Evolutionary conservation across 2,797 vertebrate genomes (phyloP).

Genomic region (Enteromius treurensis): DNA sequence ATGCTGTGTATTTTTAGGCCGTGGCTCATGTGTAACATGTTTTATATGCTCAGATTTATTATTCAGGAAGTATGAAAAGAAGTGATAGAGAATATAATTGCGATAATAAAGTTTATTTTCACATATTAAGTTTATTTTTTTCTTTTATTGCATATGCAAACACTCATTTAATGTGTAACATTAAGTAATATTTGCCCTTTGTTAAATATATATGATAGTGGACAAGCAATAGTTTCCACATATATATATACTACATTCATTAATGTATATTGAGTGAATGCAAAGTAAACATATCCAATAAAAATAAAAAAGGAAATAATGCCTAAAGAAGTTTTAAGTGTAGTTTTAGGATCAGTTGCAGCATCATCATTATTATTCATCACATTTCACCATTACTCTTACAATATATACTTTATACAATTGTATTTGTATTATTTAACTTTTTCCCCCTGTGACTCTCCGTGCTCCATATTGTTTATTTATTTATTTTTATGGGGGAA

Average conservation of each 20-base stretch:
- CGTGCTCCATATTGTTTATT: background rate
- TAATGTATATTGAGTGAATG: background rate
- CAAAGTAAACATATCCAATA: background rate
- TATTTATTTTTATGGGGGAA: background rate
- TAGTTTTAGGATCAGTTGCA: background rate
- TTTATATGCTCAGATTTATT: background rate
- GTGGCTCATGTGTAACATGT: conserved; percentile 1
- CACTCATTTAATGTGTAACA: background rate
- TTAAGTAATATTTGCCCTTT: background rate
- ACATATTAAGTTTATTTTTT: background rate
- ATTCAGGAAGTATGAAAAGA: background rate
- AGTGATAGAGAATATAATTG: background rate
- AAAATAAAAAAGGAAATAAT: background rate
- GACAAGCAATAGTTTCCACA: background rate
- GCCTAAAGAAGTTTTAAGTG: background rate
- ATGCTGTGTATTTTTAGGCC: conserved; percentile 28
- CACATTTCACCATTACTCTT: background rate
- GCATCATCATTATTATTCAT: background rate
- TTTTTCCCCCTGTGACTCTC: background rate
- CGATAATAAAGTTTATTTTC: conserved; percentile 10
- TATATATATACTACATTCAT: background rate
- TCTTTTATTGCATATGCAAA: background rate
- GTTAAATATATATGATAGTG: background rate
- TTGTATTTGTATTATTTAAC: background rate
- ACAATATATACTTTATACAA: background rate